Percentiles rank a stretch among this genome's conserved stretches.
Evolutionary conservation across 30 jellyfish, hydroid and myxozoan species (phyloP).

Genomic region (Catostylus mosaicus): DNA sequence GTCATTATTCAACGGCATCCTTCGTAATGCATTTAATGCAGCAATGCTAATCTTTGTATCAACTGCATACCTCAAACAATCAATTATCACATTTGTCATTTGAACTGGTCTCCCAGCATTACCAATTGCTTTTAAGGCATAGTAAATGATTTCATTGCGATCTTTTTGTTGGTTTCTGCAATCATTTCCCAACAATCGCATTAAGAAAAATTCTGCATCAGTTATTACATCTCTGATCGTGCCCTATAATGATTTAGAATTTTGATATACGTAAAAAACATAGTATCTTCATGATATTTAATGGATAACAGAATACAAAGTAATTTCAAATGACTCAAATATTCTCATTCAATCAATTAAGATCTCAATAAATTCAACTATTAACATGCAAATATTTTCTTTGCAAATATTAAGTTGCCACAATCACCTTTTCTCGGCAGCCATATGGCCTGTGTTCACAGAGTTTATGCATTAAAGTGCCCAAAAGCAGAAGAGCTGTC

Average conservation of each 20-base stretch:
- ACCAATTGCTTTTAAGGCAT: conserved; percentile 95
- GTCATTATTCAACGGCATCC: conserved; percentile 60
- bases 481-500: conserved; percentile 67
- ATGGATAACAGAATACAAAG: too few species aligned
- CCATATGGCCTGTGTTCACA: conserved; percentile 81
- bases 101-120: conserved; percentile 88
- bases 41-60: conserved; percentile 83
- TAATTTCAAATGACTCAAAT: too few species aligned
- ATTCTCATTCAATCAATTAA: too few species aligned
- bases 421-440: conserved; percentile 68
- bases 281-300: too few species aligned
- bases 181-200: conserved; percentile 85
- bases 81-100: conserved; percentile 78
- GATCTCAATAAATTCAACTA: too few species aligned
- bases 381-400: too few species aligned
- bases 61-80: conserved; percentile 82
- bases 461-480: conserved; percentile 77
- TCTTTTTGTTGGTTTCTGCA: conserved; percentile 61
- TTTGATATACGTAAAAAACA: too few species aligned
- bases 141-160: conserved; percentile 54
- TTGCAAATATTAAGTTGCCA: not conserved
- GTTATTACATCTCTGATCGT: conserved; percentile 64
- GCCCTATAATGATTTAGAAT: conserved; percentile 51
- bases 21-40: conserved; percentile 86
- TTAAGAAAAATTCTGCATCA: conserved; percentile 75